Evolutionary conservation across 1,140 invertebrate genomes (phyloP).

Genomic region (Dendroctonus ponderosae): DNA sequence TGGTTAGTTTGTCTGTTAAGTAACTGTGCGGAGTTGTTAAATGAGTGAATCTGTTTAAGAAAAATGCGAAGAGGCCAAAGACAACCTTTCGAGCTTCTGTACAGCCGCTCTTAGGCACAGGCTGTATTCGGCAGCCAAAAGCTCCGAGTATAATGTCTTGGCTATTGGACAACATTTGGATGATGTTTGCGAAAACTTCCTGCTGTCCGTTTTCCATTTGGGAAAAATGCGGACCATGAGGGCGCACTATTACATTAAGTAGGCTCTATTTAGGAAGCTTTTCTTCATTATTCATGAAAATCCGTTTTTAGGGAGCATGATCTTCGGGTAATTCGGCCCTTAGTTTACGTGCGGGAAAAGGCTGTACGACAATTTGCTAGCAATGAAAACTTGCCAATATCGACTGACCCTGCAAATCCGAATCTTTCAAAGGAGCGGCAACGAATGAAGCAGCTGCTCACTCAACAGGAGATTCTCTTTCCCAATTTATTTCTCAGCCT

Average conservation of each 20-base stretch:
- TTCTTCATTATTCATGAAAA: neutral
- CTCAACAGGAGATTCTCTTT: constrained; percentile 74
- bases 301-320: constrained; percentile 66
- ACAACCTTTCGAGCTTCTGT: constrained; percentile 42
- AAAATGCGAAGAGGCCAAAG: constrained; percentile 38
- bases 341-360: constrained; percentile 83
- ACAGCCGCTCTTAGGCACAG: constrained; percentile 48
- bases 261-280: constrained; percentile 29
- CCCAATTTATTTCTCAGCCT: constrained; percentile 69
- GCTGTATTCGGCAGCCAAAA: constrained; percentile 72
- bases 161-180: constrained; percentile 86
- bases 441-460: constrained; percentile 67
- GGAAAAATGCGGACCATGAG: constrained; percentile 78
- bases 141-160: constrained; percentile 79
- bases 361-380: constrained; percentile 68
- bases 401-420: constrained; percentile 58
- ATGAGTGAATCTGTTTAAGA: constrained; percentile 32
- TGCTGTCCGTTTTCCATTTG: constrained; percentile 80
- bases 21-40: too few species aligned
- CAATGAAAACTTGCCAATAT: constrained; percentile 64
- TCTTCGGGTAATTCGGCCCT: constrained; percentile 80
- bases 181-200: constrained; percentile 79
- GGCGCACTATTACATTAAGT: constrained; percentile 73
- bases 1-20: constrained; percentile 29
- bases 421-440: constrained; percentile 60